Percentiles rank a stretch among this genome's conserved stretches.
phyloP scores from a whole-genome alignment of 2,113 vertebrate genomes.

The Pycnonotus jocosus region DNA sequence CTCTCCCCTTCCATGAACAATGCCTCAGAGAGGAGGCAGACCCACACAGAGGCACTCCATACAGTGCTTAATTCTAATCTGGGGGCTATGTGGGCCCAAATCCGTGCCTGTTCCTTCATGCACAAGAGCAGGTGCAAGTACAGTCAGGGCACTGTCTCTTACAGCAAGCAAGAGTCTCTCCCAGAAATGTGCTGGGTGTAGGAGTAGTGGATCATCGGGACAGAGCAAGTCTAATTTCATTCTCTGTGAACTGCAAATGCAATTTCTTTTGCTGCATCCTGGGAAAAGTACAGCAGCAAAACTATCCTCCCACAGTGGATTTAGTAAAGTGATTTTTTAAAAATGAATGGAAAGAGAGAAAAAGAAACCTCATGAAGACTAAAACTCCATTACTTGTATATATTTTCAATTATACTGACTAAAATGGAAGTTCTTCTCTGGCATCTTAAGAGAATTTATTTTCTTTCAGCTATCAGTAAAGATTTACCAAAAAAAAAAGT shows the following conservation, averaged over 20 bases:
- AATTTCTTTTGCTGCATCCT: conserved; percentile 35
- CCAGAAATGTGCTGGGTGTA: not conserved
- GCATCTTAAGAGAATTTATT: not conserved
- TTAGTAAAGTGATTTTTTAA: conserved; percentile 6
- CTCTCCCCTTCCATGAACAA: not conserved
- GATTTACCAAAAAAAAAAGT: not conserved
- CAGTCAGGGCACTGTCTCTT: not conserved
- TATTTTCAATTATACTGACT: not conserved
- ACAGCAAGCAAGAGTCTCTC: not conserved
- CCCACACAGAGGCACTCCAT: not conserved
- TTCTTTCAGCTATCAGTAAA: not conserved
- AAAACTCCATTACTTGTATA: not conserved
- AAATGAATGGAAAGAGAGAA: conserved; percentile 30
- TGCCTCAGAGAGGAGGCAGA: not conserved
- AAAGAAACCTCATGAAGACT: not conserved
- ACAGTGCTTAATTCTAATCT: not conserved
- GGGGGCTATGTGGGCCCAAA: not conserved
- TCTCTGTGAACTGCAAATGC: conserved; percentile 40
- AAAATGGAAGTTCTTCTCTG: not conserved
- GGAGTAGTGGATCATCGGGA: conserved; percentile 10
- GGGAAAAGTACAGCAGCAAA: conserved; percentile 36
- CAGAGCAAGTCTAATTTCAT: conserved; percentile 45
- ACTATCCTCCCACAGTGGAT: conserved; percentile 26
- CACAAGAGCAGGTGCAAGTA: not conserved
- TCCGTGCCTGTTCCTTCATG: not conserved